Evolutionary conservation across 2,113 vertebrate species (phyloP).

Genomic region (Aythya baeri): DNA sequence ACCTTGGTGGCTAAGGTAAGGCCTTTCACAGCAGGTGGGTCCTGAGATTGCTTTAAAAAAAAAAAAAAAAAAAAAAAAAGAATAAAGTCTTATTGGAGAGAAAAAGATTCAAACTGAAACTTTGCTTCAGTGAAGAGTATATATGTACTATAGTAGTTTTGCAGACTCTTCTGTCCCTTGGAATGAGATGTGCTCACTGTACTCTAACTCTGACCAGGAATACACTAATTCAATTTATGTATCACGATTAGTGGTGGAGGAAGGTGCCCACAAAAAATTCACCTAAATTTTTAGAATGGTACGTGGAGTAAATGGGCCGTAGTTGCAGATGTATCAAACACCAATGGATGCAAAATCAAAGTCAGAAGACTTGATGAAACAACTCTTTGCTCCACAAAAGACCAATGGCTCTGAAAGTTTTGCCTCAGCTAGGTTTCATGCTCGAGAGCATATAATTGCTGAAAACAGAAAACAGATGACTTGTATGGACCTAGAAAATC

Average conservation of each 20-base stretch:
- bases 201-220: neutral
- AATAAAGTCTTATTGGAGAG: neutral
- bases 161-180: rapidly evolving
- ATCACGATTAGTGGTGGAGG: rapidly evolving
- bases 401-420: neutral
- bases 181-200: rapidly evolving
- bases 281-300: neutral
- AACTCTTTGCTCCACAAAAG: neutral
- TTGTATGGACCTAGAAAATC: conserved; percentile 14
- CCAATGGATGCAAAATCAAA: neutral
- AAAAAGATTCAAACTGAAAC: neutral
- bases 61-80: neutral
- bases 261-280: neutral
- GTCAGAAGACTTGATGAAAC: neutral
- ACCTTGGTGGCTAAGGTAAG: conserved; percentile 88
- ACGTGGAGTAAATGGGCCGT: neutral
- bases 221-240: rapidly evolving
- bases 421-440: neutral
- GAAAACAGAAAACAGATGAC: conserved; percentile 76
- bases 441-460: conserved; percentile 16
- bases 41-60: conserved; percentile 83
- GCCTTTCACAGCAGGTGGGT: conserved; percentile 85
- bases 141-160: neutral
- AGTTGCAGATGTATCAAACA: neutral
- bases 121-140: neutral